These are phyloP conservation scores for Sepioteuthis lessoniana DNA, from an alignment of 2,888 invertebrate species.

Conservation along the genomic window DNA sequence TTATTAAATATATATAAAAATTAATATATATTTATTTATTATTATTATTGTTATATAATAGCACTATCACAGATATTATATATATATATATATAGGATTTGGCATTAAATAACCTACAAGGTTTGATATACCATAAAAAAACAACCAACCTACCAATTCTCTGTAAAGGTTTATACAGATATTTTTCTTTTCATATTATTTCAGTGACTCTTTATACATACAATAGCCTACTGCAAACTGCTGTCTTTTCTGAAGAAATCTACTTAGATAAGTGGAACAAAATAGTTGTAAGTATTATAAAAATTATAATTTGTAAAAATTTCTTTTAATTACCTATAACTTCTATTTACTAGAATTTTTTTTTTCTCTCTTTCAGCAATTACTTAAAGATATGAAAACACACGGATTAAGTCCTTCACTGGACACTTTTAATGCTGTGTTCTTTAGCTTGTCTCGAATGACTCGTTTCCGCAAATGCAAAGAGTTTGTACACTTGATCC, in stretches of 20 bases:
- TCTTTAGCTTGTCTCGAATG: constrained; percentile 78
- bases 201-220: constrained; percentile 81
- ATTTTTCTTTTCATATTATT: constrained; percentile 71
- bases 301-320: neutral
- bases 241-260: constrained; percentile 81
- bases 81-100: no score
- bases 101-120: no score
- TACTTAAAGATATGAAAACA: constrained; percentile 81
- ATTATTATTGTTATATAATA: no score
- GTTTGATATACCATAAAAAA: no score
- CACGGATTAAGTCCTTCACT: constrained; percentile 81
- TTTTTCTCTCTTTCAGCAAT: constrained; percentile 73
- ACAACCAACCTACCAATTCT: no score
- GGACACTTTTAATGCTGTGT: constrained; percentile 81
- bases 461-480: constrained; percentile 74
- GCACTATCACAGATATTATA: no score
- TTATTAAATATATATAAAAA: no score
- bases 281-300: constrained; percentile 42
- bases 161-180: neutral
- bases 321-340: constrained; percentile 62
- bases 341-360: neutral
- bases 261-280: constrained; percentile 43
- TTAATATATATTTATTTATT: no score
- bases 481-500: constrained; percentile 77
- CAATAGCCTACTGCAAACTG: constrained; percentile 81